A percentile compares a stretch with the other conserved stretches of the same genome.
phyloP scores from a whole-genome alignment of 2,888 invertebrate genomes.

The Trimorus sp. region DNA sequence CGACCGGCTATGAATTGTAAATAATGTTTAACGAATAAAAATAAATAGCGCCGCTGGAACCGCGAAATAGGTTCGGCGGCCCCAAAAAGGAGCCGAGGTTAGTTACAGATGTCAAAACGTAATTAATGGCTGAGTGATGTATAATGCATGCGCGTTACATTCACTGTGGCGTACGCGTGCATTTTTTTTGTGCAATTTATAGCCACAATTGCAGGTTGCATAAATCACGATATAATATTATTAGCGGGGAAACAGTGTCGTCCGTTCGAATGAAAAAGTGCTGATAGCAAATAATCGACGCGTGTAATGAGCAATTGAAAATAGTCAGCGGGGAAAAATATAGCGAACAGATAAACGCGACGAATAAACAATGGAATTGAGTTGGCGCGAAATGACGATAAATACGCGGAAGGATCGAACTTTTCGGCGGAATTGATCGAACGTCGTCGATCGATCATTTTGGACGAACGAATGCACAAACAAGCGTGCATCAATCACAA shows the following conservation, averaged over 20 bases:
- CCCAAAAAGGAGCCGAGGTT: slow-evolving; percentile 12
- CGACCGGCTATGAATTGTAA: slow-evolving; percentile 5
- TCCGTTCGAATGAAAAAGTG: not conserved
- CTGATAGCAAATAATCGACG: no score
- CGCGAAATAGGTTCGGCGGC: slow-evolving; percentile 9
- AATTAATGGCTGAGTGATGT: slow-evolving; percentile 39
- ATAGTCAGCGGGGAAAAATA: slow-evolving; percentile 1
- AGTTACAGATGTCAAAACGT: slow-evolving; percentile 48
- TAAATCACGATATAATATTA: slow-evolving; percentile 13
- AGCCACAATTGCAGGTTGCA: slow-evolving; percentile 18
- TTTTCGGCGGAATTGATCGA: no score
- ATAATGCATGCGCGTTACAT: slow-evolving; percentile 26
- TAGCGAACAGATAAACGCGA: no score
- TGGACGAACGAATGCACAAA: no score
- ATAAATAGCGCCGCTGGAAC: slow-evolving; percentile 1
- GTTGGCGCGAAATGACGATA: no score
- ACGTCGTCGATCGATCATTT: no score
- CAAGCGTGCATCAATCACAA: no score
- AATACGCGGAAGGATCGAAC: no score
- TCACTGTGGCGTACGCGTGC: not conserved
- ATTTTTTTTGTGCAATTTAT: slow-evolving; percentile 27
- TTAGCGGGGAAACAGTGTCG: slow-evolving; percentile 8
- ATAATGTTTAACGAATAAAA: slow-evolving; percentile 13
- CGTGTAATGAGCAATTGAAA: not conserved
- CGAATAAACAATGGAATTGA: no score